Conservation (phyloP, 2,113 vertebrate genomes). For the Triplophysa rosa region DNA sequence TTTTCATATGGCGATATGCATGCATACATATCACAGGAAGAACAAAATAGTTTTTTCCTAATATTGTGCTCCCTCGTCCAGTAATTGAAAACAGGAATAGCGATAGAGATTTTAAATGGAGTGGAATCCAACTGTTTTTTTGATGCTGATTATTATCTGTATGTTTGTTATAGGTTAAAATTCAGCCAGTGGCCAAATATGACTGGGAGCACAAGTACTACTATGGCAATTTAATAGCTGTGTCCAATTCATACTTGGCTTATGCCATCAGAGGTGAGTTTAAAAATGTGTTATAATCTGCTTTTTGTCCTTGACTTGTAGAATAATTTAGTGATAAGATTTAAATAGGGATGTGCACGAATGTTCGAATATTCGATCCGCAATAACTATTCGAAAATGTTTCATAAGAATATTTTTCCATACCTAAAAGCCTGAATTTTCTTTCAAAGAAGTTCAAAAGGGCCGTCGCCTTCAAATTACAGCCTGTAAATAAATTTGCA, state of each 20-base stretch:
- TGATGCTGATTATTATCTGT: slow-evolving; percentile 12
- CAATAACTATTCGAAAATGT: no score
- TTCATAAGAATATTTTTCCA: no score
- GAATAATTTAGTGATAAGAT: neutral
- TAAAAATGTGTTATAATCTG: neutral
- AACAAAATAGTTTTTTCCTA: no score
- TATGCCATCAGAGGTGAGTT: slow-evolving; percentile 93
- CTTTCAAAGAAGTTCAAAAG: no score
- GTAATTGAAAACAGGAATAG: no score
- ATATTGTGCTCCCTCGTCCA: no score
- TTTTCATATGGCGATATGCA: no score
- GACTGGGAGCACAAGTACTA: slow-evolving; percentile 99
- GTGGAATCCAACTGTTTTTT: neutral
- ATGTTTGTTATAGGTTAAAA: slow-evolving; percentile 87
- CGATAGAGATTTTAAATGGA: neutral
- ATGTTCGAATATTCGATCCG: no score
- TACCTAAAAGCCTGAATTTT: no score
- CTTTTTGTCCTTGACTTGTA: neutral
- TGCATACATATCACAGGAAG: no score
- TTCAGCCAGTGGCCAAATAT: slow-evolving; percentile 96
- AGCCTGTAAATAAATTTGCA: no score
- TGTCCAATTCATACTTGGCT: slow-evolving; percentile 93
- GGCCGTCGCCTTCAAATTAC: no score
- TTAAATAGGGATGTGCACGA: neutral
- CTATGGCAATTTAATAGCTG: slow-evolving; percentile 94